Conservation (phyloP, 2,113 vertebrate genomes). For the Lampris incognitus region DNA sequence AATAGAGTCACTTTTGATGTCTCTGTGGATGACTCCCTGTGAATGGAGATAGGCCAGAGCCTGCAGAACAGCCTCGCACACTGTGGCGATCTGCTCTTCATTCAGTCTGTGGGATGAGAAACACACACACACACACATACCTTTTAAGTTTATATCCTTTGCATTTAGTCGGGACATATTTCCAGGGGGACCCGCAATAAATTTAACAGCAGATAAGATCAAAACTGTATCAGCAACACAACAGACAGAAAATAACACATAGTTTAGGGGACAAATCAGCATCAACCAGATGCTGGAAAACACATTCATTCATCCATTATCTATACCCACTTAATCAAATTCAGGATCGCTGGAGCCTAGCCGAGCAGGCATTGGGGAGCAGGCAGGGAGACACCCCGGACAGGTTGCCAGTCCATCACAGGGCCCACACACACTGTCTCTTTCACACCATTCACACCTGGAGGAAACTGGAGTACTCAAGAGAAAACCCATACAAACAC, state of each 20-base stretch:
- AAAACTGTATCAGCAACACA: conserved; percentile 57
- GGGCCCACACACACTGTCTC: too few species aligned
- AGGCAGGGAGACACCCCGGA: too few species aligned
- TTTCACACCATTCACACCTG: too few species aligned
- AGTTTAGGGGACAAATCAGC: conserved; percentile 50
- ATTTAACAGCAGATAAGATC: conserved; percentile 29
- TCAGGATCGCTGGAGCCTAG: neutral
- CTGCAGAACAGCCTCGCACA: conserved; percentile 96
- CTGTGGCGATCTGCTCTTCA: conserved; percentile 98
- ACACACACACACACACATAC: conserved; percentile 9
- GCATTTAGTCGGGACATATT: conserved; percentile 31
- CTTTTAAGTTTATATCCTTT: conserved; percentile 54
- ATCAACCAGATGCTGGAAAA: conserved; percentile 48
- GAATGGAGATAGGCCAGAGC: conserved; percentile 96
- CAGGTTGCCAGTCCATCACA: too few species aligned
- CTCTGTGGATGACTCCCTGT: conserved; percentile 97
- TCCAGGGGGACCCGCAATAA: conserved; percentile 25
- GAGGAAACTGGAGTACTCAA: too few species aligned
- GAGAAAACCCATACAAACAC: too few species aligned
- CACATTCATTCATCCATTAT: conserved; percentile 8
- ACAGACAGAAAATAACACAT: conserved; percentile 31
- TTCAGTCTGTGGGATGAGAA: conserved; percentile 84
- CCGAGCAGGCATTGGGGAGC: neutral
- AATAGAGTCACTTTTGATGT: conserved; percentile 99
- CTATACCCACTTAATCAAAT: too few species aligned